Conservation (phyloP, 2,888 invertebrate genomes). For the Hirudinaria manillensis region DNA sequence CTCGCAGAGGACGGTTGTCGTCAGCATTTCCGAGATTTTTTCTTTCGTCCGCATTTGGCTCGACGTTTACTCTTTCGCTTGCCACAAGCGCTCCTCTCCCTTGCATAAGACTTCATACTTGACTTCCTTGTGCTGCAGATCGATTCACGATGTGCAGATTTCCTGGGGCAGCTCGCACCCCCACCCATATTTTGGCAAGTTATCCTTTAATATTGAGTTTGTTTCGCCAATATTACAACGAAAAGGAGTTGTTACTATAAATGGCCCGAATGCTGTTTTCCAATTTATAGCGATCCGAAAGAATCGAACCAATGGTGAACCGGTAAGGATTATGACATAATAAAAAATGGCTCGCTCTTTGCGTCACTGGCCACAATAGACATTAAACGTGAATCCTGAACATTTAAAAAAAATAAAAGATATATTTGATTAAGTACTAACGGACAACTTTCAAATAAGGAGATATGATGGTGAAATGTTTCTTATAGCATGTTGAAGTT, state of each 20-base stretch:
- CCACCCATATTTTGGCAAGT: slow-evolving; percentile 8
- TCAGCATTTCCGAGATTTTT: slow-evolving; percentile 4
- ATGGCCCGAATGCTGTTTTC: not conserved
- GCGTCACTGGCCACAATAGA: not conserved
- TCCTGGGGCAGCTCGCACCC: slow-evolving; percentile 13
- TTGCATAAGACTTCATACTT: not conserved
- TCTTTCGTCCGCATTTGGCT: not conserved
- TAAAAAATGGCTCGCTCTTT: not conserved
- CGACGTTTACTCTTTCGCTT: not conserved
- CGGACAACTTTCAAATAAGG: not conserved
- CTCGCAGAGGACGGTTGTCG: not conserved
- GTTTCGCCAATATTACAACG: slow-evolving; percentile 1
- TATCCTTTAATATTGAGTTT: not conserved
- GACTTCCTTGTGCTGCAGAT: slow-evolving; percentile 5
- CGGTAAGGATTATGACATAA: slow-evolving; percentile 3
- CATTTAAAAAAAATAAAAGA: not conserved
- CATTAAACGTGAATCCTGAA: not conserved
- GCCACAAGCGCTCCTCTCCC: not conserved
- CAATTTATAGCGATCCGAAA: not conserved
- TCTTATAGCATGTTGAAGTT: no score
- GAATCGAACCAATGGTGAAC: not conserved
- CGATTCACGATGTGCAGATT: not conserved
- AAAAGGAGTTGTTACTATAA: slow-evolving; percentile 13
- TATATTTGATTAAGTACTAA: not conserved
- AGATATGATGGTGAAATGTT: no score